These are phyloP conservation scores for Neoniphon sammara DNA, from an alignment of 2,797 vertebrate genomes.

Conservation along the genomic window DNA sequence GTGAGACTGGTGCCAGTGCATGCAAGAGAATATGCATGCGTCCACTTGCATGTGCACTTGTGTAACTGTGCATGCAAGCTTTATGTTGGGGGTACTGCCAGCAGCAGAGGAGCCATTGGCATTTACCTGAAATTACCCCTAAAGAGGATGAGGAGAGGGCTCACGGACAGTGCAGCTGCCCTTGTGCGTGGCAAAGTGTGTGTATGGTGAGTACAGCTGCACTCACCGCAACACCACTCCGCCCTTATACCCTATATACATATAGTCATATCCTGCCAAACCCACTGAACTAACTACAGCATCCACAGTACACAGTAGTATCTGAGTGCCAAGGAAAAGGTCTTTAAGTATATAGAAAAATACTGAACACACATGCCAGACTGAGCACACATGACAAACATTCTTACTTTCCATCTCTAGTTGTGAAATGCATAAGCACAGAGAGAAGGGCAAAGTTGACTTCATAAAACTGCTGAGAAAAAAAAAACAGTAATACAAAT, in stretches of 20 bases:
- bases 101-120: neutral
- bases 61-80: neutral
- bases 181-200: neutral
- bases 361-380: neutral
- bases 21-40: neutral
- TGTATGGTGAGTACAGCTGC: neutral
- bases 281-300: slow-evolving; percentile 1
- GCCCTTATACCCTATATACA: neutral
- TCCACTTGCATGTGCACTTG: neutral
- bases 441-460: slow-evolving; percentile 42
- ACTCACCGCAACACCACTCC: neutral
- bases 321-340: slow-evolving; percentile 2
- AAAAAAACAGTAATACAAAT: slow-evolving; percentile 74
- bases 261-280: slow-evolving; percentile 15
- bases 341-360: slow-evolving; percentile 6
- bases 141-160: neutral
- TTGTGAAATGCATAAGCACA: slow-evolving; percentile 13
- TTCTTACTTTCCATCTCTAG: slow-evolving; percentile 6
- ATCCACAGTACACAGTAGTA: neutral
- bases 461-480: slow-evolving; percentile 37
- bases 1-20: neutral
- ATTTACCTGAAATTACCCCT: neutral
- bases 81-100: neutral
- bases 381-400: slow-evolving; percentile 27
- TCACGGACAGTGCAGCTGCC: neutral